Percentiles rank a stretch among this genome's conserved stretches.
Conservation (phyloP, 1,140 invertebrate species). For the Leguminivora glycinivorella region DNA sequence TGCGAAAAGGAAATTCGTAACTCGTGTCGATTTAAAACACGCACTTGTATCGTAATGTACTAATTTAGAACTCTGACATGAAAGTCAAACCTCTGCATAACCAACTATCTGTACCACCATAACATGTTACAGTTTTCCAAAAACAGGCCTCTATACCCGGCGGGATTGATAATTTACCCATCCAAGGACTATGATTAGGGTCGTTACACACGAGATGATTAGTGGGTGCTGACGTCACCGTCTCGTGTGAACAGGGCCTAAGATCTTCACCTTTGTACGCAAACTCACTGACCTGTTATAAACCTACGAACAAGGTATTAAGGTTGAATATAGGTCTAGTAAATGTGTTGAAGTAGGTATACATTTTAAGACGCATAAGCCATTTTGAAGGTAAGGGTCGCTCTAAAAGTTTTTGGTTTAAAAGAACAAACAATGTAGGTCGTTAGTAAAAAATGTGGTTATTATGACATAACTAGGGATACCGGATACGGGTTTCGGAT, state of each 20-base stretch:
- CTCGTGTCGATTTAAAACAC: too few relatives aligned
- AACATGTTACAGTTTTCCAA: slow-evolving; percentile 65
- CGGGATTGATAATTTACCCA: slow-evolving; percentile 76
- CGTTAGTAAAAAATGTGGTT: slow-evolving; percentile 69
- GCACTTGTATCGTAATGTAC: too few relatives aligned
- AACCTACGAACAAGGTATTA: not conserved
- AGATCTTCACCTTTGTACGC: slow-evolving; percentile 33
- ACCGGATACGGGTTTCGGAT: slow-evolving; percentile 38
- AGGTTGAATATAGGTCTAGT: not conserved
- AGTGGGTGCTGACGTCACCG: slow-evolving; percentile 51
- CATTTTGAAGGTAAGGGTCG: slow-evolving; percentile 40
- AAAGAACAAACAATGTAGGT: slow-evolving; percentile 75
- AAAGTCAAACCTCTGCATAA: not conserved
- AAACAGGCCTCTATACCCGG: slow-evolving; percentile 63
- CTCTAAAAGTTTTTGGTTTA: not conserved
- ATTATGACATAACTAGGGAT: slow-evolving; percentile 54
- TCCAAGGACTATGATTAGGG: slow-evolving; percentile 74
- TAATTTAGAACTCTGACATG: too few relatives aligned
- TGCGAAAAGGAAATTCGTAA: too few relatives aligned
- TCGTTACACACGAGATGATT: slow-evolving; percentile 68
- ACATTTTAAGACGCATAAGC: not conserved
- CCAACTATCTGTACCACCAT: not conserved
- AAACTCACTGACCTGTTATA: not conserved
- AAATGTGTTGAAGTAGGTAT: not conserved
- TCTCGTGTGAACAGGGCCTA: slow-evolving; percentile 53